These are phyloP conservation scores for Aromia moschata DNA, from an alignment of 2,888 invertebrate species.

Conservation along the genomic window DNA sequence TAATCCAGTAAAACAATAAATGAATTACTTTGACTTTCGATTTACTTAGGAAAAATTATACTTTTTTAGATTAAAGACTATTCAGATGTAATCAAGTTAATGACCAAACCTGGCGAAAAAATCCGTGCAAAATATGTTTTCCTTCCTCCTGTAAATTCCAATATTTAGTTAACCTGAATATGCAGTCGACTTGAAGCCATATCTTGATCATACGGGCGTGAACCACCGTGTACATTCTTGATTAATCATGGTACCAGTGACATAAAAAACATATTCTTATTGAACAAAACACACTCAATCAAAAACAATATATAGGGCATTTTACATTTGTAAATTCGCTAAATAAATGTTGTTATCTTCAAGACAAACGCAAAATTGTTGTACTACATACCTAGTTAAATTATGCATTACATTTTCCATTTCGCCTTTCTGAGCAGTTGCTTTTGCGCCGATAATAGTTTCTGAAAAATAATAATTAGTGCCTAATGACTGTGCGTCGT, in stretches of 20 bases:
- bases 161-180: conserved; percentile 39
- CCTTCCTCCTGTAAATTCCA: conserved; percentile 36
- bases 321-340: too few relatives aligned
- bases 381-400: conserved; percentile 42
- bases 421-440: conserved; percentile 41
- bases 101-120: conserved; percentile 38
- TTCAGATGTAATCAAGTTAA: conserved; percentile 18
- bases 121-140: conserved; percentile 38
- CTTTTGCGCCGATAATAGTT: conserved; percentile 40
- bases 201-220: conserved; percentile 48
- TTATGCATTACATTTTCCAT: conserved; percentile 34
- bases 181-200: conserved; percentile 45
- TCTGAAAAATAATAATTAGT: too few relatives aligned
- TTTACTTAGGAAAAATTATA: too few relatives aligned
- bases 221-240: conserved; percentile 45
- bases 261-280: too few relatives aligned
- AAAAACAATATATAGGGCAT: too few relatives aligned
- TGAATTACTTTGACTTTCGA: too few relatives aligned
- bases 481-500: too few relatives aligned
- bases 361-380: background rate
- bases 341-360: too few relatives aligned
- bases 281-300: too few relatives aligned
- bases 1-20: too few relatives aligned
- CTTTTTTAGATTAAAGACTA: too few relatives aligned
- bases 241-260: background rate